These are phyloP conservation scores for Protonibea diacanthus DNA, from an alignment of 2,797 vertebrate species.

Conservation along the genomic window DNA sequence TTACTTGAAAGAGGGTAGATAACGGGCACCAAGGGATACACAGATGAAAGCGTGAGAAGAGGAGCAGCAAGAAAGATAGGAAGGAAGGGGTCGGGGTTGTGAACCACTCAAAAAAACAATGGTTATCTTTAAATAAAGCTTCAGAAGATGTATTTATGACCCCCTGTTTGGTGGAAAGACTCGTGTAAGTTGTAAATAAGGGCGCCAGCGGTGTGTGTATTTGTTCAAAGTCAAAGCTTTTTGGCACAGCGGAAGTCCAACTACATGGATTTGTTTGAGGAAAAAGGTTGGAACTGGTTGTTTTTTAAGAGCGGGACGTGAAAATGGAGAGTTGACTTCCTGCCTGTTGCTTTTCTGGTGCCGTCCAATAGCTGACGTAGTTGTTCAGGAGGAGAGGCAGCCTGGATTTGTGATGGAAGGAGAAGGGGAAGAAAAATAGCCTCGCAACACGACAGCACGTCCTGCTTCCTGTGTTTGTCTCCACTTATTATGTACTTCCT, in stretches of 20 bases:
- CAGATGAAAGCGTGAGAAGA: constrained; percentile 73
- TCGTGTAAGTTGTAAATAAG: constrained; percentile 28
- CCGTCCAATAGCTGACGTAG: constrained; percentile 31
- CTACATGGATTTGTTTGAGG: constrained; percentile 42
- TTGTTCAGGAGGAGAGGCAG: constrained; percentile 29
- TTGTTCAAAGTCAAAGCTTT: constrained; percentile 48
- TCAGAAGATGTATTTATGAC: constrained; percentile 73
- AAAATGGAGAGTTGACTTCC: constrained; percentile 45
- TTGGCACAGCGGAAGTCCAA: constrained; percentile 19
- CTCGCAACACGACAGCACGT: constrained; percentile 76
- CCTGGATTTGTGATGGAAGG: constrained; percentile 65
- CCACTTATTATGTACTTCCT: constrained; percentile 85
- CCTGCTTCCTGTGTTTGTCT: constrained; percentile 90
- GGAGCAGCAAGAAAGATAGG: constrained; percentile 66
- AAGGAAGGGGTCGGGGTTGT: constrained; percentile 69
- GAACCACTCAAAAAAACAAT: constrained; percentile 70
- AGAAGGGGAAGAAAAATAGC: constrained; percentile 78
- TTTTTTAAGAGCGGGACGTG: constrained; percentile 32
- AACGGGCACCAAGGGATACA: constrained; percentile 46
- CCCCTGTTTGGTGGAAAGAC: constrained; percentile 33
- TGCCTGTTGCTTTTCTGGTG: constrained; percentile 39
- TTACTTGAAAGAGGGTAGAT: constrained; percentile 61
- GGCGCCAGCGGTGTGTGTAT: constrained; percentile 22
- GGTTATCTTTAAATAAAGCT: constrained; percentile 78
- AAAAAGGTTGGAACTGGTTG: constrained; percentile 31